Evolutionary conservation across 2,888 invertebrate genomes (phyloP).

Genomic region (Drymonia ruficornis): DNA sequence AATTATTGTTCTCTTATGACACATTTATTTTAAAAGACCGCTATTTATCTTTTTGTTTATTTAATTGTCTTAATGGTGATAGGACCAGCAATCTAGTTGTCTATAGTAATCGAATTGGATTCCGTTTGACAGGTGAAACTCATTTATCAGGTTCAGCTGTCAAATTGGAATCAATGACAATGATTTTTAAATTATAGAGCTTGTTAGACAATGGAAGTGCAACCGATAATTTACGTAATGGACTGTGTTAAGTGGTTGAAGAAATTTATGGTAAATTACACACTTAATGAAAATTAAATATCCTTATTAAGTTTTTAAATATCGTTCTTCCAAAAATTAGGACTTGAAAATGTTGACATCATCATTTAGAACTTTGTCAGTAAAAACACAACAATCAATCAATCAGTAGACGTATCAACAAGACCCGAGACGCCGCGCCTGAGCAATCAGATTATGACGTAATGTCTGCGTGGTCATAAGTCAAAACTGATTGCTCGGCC

Average conservation of each 20-base stretch:
- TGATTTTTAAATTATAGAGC: constrained; percentile 3
- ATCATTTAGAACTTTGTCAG: too few relatives aligned
- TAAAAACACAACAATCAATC: too few relatives aligned
- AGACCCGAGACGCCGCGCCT: too few relatives aligned
- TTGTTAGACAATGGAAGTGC: constrained; percentile 5
- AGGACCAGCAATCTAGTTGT: constrained; percentile 13
- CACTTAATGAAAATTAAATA: neutral
- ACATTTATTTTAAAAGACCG: constrained; percentile 13
- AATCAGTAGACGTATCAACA: too few relatives aligned
- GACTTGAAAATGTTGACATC: too few relatives aligned
- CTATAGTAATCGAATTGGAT: constrained; percentile 12
- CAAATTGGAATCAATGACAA: constrained; percentile 5
- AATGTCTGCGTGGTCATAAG: too few relatives aligned
- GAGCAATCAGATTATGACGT: too few relatives aligned
- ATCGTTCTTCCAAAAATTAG: too few relatives aligned
- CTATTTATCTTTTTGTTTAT: constrained; percentile 12
- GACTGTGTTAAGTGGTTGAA: constrained; percentile 2
- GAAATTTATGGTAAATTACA: neutral
- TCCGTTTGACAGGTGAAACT: constrained; percentile 20
- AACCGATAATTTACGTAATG: constrained; percentile 2
- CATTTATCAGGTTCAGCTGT: constrained; percentile 11
- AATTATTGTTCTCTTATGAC: constrained; percentile 26
- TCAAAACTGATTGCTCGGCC: too few relatives aligned
- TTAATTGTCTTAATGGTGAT: constrained; percentile 23
- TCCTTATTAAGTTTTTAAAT: neutral